Evolutionary conservation across 2,113 vertebrate species (phyloP).

Genomic region (Sula dactylatra): DNA sequence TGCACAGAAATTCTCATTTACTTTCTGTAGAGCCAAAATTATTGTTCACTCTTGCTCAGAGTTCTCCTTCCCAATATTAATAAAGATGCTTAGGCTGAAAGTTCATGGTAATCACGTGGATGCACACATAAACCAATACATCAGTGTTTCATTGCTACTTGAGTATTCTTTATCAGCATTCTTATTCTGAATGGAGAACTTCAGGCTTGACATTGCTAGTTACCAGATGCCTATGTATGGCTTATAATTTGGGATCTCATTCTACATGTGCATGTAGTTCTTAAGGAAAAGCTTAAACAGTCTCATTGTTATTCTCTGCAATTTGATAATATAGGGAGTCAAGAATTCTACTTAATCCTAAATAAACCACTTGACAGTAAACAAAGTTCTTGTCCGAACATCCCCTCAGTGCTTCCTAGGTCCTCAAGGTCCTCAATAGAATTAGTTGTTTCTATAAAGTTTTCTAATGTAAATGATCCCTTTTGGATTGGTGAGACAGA

Average conservation of each 20-base stretch:
- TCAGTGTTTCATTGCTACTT: background rate
- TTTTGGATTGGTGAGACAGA: background rate
- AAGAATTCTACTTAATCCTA: background rate
- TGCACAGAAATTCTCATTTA: background rate
- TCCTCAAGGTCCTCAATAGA: background rate
- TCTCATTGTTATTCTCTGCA: background rate
- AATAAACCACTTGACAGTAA: background rate
- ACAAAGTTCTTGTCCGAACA: background rate
- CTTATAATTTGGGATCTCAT: background rate
- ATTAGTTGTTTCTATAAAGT: background rate
- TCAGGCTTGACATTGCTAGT: background rate
- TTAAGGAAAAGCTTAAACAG: background rate
- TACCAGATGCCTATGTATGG: accelerated
- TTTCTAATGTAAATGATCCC: background rate
- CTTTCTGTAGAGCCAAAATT: background rate
- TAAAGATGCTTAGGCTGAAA: background rate
- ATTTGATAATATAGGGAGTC: background rate
- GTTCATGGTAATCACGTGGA: background rate
- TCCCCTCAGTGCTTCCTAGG: background rate
- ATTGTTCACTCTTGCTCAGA: background rate
- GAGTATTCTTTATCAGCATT: background rate
- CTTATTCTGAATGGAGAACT: background rate
- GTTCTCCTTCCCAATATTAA: background rate
- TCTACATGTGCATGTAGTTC: accelerated
- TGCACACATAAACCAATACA: background rate